Percentiles rank a stretch among this genome's conserved stretches.
These are phyloP conservation scores for Platichthys flesus DNA, from an alignment of 2,113 vertebrate genomes.

Conservation along the genomic window DNA sequence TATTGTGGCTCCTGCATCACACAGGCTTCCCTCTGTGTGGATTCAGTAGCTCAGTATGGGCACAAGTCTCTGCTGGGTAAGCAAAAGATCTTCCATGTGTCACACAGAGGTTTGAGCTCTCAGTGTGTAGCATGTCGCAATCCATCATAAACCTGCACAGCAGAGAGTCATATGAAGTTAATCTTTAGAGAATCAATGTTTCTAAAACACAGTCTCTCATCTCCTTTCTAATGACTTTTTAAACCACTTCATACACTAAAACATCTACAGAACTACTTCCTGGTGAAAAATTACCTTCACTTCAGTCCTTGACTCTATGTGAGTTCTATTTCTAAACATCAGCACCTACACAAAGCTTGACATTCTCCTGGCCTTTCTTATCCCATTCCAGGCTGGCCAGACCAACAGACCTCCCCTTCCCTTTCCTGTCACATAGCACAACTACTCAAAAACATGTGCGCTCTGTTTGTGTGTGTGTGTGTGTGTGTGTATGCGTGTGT, in stretches of 20 bases:
- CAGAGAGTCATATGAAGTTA: neutral
- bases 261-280: neutral
- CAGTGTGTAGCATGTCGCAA: neutral
- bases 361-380: constrained; percentile 75
- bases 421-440: constrained; percentile 66
- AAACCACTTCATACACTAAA: neutral
- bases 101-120: neutral
- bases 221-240: neutral
- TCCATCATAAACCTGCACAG: neutral
- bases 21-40: neutral
- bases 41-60: neutral
- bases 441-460: constrained; percentile 45
- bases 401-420: constrained; percentile 66
- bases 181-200: neutral
- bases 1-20: neutral
- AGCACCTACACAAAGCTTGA: constrained; percentile 68
- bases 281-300: neutral
- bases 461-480: constrained; percentile 6
- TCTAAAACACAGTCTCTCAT: neutral
- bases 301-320: neutral
- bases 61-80: neutral
- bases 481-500: constrained; percentile 13
- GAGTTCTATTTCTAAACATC: constrained; percentile 22
- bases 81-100: neutral
- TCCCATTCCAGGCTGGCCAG: constrained; percentile 53